Conservation (phyloP, 2,797 vertebrate species). For the Alectoris magna region DNA sequence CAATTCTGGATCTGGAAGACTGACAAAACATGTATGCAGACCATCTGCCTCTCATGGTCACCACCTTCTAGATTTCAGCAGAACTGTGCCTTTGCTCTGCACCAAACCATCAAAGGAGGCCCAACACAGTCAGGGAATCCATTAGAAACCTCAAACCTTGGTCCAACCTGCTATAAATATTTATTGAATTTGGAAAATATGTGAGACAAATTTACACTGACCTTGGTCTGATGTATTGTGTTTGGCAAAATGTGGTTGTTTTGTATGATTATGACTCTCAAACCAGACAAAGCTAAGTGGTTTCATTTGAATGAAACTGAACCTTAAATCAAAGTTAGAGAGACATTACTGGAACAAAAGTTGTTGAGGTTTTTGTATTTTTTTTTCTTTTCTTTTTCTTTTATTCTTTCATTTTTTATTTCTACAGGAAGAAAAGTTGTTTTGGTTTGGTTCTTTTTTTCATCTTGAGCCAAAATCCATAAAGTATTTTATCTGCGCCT, state of each 20-base stretch:
- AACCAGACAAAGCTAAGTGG: constrained; percentile 54
- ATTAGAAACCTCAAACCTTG: constrained; percentile 56
- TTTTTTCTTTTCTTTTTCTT: neutral
- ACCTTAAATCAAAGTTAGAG: constrained; percentile 54
- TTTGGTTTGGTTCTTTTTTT: constrained; percentile 49
- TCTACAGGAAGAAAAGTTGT: neutral
- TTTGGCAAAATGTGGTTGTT: constrained; percentile 55
- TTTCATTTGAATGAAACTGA: constrained; percentile 58
- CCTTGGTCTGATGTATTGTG: constrained; percentile 46
- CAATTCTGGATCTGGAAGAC: neutral
- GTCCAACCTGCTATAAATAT: constrained; percentile 56
- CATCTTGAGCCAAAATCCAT: constrained; percentile 35
- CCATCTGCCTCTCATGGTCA: neutral
- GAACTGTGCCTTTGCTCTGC: constrained; percentile 23
- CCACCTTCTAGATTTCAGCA: neutral
- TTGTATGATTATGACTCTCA: constrained; percentile 30
- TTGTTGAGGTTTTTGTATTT: neutral
- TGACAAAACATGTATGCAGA: neutral
- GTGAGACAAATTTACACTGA: constrained; percentile 59
- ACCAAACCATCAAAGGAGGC: constrained; percentile 14
- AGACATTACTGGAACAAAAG: constrained; percentile 40
- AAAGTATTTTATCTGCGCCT: constrained; percentile 38
- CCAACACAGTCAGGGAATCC: constrained; percentile 5
- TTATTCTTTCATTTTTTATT: neutral
- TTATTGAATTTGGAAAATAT: constrained; percentile 61